A percentile compares a stretch with the other conserved stretches of the same genome.
These are phyloP conservation scores for Agrotis clavis DNA, from an alignment of 2,888 invertebrate genomes.

Conservation along the genomic window DNA sequence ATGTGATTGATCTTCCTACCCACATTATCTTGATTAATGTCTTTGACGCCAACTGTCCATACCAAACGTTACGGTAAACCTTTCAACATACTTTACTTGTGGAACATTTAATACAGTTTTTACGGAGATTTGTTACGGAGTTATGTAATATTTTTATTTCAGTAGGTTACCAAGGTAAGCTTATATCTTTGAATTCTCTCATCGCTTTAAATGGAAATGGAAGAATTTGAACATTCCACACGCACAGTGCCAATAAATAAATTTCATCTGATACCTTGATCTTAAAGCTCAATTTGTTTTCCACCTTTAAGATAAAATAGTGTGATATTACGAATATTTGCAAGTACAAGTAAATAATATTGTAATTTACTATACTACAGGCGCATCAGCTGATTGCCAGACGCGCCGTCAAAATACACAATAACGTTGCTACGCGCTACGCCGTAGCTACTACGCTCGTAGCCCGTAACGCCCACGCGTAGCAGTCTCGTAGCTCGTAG, in stretches of 20 bases:
- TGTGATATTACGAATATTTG: not conserved
- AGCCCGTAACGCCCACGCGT: slow-evolving; percentile 76
- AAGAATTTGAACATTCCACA: too few species aligned
- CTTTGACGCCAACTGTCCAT: slow-evolving; percentile 57
- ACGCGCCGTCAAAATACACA: slow-evolving; percentile 70
- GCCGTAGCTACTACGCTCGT: slow-evolving; percentile 65
- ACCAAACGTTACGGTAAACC: slow-evolving; percentile 43
- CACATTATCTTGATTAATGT: slow-evolving; percentile 65
- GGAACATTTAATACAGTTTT: not conserved
- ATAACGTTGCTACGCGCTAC: slow-evolving; percentile 68
- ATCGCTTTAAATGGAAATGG: too few species aligned
- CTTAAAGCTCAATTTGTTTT: too few species aligned
- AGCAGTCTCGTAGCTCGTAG: slow-evolving; percentile 66
- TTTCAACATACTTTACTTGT: slow-evolving; percentile 18
- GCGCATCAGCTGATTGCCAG: slow-evolving; percentile 66
- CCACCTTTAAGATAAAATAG: not conserved
- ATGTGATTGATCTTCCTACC: slow-evolving; percentile 57
- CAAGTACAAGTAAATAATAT: slow-evolving; percentile 1
- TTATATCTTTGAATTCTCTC: too few species aligned
- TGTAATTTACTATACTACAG: slow-evolving; percentile 35
- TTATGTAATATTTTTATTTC: too few species aligned
- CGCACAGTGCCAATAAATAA: too few species aligned
- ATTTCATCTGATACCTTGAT: too few species aligned
- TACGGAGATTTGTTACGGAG: too few species aligned
- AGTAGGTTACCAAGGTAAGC: too few species aligned